These are phyloP conservation scores for Kryptolebias ocellatus DNA, from an alignment of 2,797 vertebrate genomes.

Conservation along the genomic window DNA sequence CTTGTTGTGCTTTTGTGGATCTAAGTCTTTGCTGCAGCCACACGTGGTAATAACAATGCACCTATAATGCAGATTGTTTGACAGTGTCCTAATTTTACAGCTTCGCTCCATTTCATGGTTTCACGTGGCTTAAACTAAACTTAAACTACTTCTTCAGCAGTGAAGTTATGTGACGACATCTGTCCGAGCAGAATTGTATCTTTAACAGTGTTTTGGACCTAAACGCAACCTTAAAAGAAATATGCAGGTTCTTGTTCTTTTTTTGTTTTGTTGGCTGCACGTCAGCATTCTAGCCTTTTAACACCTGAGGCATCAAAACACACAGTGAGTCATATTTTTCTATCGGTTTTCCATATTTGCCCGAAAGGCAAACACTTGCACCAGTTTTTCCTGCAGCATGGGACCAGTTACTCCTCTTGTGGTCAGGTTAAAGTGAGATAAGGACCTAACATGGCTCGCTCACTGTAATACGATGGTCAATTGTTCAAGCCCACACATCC, in stretches of 20 bases:
- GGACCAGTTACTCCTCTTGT: constrained; percentile 2
- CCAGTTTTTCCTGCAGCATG: too few relatives aligned
- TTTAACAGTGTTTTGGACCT: not conserved
- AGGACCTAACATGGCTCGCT: not conserved
- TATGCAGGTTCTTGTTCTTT: not conserved
- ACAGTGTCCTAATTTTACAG: constrained; percentile 22
- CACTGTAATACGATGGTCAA: not conserved
- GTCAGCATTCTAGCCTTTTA: not conserved
- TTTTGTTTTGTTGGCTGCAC: not conserved
- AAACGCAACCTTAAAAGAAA: not conserved
- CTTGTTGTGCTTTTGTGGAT: constrained; percentile 43
- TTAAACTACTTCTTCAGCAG: constrained; percentile 15
- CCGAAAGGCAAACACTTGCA: too few relatives aligned
- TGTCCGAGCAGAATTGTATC: not conserved
- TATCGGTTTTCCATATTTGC: too few relatives aligned
- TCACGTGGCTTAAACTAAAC: constrained; percentile 24
- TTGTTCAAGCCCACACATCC: not conserved
- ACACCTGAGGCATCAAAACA: not conserved
- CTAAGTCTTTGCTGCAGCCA: constrained; percentile 8
- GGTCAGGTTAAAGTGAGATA: not conserved
- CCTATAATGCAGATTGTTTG: constrained; percentile 11
- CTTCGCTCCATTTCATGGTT: constrained; percentile 26
- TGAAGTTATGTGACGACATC: constrained; percentile 14
- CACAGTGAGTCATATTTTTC: too few relatives aligned
- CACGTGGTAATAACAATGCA: constrained; percentile 24